Percentiles rank a stretch among this genome's conserved stretches.
phyloP scores from a whole-genome alignment of 2,797 vertebrate genomes.

The Choloepus didactylus region DNA sequence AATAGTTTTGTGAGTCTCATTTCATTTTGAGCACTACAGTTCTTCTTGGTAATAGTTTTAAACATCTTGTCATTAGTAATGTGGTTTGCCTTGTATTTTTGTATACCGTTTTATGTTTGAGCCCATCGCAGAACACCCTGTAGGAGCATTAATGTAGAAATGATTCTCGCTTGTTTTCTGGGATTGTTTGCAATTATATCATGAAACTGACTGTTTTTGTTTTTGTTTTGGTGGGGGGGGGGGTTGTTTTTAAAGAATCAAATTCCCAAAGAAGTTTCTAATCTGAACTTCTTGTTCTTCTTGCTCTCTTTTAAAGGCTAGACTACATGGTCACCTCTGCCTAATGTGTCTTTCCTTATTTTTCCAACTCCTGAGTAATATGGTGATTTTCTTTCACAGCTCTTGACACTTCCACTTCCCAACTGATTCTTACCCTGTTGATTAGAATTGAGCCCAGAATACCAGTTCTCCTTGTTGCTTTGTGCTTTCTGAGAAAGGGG shows the following conservation, averaged over 20 bases:
- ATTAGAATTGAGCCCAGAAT: neutral
- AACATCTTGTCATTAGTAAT: neutral
- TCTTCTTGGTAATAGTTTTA: neutral
- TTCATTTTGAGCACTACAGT: neutral
- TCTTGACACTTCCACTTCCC: neutral
- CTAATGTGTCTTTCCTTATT: neutral
- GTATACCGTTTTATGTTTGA: neutral
- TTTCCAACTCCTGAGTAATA: neutral
- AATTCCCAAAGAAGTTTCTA: neutral
- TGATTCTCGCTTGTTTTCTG: neutral
- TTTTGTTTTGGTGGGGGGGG: too few relatives aligned
- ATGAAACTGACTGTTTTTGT: conserved; percentile 5
- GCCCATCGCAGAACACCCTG: neutral
- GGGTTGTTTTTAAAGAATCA: neutral
- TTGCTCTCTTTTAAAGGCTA: neutral
- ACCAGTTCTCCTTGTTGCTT: neutral
- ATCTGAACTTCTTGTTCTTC: neutral
- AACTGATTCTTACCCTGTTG: neutral
- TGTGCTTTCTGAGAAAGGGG: neutral
- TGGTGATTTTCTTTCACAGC: neutral
- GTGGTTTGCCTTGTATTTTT: neutral
- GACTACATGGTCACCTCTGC: too few relatives aligned
- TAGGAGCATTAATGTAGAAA: neutral
- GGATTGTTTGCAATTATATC: neutral
- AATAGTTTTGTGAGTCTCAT: neutral